Percentiles rank a stretch among this genome's conserved stretches.
phyloP scores from a whole-genome alignment of 2,797 vertebrate species.

The Pampus argenteus region DNA sequence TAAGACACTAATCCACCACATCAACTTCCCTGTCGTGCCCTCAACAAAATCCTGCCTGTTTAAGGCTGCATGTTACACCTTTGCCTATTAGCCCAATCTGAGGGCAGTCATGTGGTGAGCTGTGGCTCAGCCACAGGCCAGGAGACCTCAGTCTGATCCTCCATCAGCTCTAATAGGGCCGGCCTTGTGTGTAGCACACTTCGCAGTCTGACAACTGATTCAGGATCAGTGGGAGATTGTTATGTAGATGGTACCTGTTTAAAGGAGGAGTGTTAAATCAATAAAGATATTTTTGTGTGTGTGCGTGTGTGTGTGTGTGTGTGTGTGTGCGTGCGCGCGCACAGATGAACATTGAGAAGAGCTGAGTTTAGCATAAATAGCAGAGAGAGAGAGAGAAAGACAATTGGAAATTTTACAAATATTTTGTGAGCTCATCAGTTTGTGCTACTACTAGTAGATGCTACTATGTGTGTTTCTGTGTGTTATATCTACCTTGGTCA shows the following conservation, averaged over 20 bases:
- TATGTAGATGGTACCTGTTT: conserved; percentile 20
- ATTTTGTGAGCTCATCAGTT: not conserved
- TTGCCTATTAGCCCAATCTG: conserved; percentile 35
- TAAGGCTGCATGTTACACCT: conserved; percentile 21
- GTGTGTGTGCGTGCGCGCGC: conserved; percentile 12
- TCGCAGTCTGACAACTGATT: conserved; percentile 54
- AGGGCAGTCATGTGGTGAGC: conserved; percentile 55
- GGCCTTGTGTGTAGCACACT: conserved; percentile 67
- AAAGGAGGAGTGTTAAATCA: conserved; percentile 36
- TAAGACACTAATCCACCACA: conserved; percentile 36
- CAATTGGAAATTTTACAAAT: not conserved
- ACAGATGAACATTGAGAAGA: conserved; percentile 23
- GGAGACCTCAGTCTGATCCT: conserved; percentile 40
- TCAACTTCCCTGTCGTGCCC: conserved; percentile 25
- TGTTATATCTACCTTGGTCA: conserved; percentile 89
- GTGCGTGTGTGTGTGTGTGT: conserved; percentile 5
- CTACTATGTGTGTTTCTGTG: not conserved
- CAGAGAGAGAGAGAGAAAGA: conserved; percentile 14
- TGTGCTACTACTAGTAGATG: not conserved
- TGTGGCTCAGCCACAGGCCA: conserved; percentile 35
- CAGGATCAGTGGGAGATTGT: conserved; percentile 61
- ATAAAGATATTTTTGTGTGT: conserved; percentile 42
- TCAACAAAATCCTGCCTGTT: conserved; percentile 21
- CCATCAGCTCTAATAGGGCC: conserved; percentile 74
- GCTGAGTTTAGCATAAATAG: conserved; percentile 40